Evolutionary conservation across 2,113 vertebrate species (phyloP), one percentile per base, ranked within the genome.

Genomic region (Sula dactylatra): DNA sequence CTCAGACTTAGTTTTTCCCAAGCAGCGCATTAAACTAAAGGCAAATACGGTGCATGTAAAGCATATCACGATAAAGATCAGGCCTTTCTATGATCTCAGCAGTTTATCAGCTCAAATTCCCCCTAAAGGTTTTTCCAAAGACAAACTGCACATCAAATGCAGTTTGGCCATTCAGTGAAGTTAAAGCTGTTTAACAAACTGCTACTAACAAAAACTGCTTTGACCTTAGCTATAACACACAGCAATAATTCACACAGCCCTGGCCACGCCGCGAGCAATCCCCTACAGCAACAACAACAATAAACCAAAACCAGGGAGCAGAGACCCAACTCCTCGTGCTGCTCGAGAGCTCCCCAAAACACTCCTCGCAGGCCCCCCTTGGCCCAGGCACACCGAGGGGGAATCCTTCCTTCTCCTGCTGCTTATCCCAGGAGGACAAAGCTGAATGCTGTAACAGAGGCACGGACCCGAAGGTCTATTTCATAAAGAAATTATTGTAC

Each of bases 401-500:
- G 3, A 16, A 16, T 7, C 19, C 27, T 11, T 27, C 27, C 27
- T 58, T 38, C 81, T 19, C 49, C 42, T 6, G 18, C 9, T 2
- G 4, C 42, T 29, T 32, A 44, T 58, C 66, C 50, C 34, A 8
- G 42, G 32, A 29, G 27, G 27, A 85, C 44, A 27, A 27, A 25
- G 14, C 52, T 1, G 16, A 50, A 27, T 2, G 8, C 56, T 4
- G 14, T 6, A 2, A 45, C 0, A 15, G 10, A 52, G 34, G 21
- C 47, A 40, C 0, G 7, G 18, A 50, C 5, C 9, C 36, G 2
- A 6, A 19, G 6, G 15, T 5, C 22, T 9, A 17, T 4, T 18
- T 19, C 40, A 21, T 0, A 17, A 19, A 19, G 3, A 14, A 55
- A 34, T 1, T 7, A 40, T 1, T 4, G 24, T 0, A 9, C 7